These are phyloP conservation scores for Thalassaphorura encarpata DNA, from an alignment of 1,140 invertebrate genomes.

Conservation along the genomic window DNA sequence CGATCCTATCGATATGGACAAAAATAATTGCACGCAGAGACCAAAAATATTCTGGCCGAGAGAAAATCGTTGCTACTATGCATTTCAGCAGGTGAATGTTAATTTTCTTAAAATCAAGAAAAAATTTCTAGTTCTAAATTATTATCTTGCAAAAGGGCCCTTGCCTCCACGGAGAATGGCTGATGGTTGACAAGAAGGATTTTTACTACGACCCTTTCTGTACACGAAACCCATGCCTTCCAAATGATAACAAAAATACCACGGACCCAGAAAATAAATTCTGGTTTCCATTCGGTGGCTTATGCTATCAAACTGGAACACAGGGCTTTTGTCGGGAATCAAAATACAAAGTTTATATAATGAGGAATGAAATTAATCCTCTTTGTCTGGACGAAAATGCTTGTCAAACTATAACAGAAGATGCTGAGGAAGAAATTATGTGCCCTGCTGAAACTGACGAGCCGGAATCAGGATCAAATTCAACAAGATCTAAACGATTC, in stretches of 20 bases:
- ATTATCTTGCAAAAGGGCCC: neutral
- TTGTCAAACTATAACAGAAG: neutral
- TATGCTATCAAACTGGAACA: neutral
- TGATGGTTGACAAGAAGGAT: neutral
- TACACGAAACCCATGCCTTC: neutral
- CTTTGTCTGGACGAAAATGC: neutral
- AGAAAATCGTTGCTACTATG: neutral
- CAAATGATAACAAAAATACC: neutral
- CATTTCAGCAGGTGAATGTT: neutral
- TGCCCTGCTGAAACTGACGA: neutral
- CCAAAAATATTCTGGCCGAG: neutral
- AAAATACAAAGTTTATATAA: neutral
- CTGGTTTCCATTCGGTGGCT: neutral
- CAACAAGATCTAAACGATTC: neutral
- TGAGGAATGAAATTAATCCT: neutral
- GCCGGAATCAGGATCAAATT: too few relatives aligned
- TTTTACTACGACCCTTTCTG: neutral
- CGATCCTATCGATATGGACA: neutral
- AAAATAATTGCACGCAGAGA: neutral
- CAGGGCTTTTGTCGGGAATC: neutral
- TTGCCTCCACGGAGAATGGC: neutral
- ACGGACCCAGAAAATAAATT: neutral
- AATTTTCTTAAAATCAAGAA: neutral
- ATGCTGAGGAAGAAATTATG: too few relatives aligned
- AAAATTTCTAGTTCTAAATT: neutral